phyloP scores from a whole-genome alignment of 1,140 invertebrate species.

The Antheraea pernyi region DNA sequence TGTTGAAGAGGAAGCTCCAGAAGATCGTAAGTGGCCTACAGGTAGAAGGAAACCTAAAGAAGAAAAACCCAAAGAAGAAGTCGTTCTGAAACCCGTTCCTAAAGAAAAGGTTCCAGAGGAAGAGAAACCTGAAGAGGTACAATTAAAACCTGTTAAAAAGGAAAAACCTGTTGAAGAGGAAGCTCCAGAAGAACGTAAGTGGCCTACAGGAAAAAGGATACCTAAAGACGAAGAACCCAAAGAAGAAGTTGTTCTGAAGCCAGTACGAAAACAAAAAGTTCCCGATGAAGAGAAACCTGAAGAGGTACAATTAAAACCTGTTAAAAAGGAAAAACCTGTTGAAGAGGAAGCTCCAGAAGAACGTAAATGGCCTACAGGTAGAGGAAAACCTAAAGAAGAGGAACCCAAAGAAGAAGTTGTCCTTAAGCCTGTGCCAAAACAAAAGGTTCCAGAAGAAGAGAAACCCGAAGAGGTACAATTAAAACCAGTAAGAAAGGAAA shows the following conservation, averaged over 20 bases:
- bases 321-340: conserved; percentile 21
- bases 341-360: conserved; percentile 29
- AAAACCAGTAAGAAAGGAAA: conserved; percentile 36
- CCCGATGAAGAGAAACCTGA: conserved; percentile 30
- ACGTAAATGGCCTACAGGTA: conserved; percentile 24
- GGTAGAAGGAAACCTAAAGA: conserved; percentile 28
- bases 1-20: conserved; percentile 43
- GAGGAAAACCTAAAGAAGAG: conserved; percentile 27
- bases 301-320: conserved; percentile 27
- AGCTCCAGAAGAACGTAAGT: conserved; percentile 61
- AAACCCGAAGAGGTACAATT: conserved; percentile 30
- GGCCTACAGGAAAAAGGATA: conserved; percentile 61
- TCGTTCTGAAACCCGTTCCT: conserved; percentile 30
- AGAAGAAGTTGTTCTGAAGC: conserved; percentile 48
- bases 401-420: conserved; percentile 28
- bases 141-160: conserved; percentile 34
- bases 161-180: conserved; percentile 37
- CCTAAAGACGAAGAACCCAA: conserved; percentile 63
- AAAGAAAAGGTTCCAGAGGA: conserved; percentile 27
- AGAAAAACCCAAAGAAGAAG: conserved; percentile 27
- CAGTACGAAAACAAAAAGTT: conserved; percentile 31
- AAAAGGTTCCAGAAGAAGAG: conserved; percentile 23
- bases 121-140: conserved; percentile 28
- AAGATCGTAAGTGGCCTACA: conserved; percentile 36
- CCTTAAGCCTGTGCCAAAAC: conserved; percentile 29